Conservation (phyloP, 2,797 vertebrate species). For the Myotis daubentonii region DNA sequence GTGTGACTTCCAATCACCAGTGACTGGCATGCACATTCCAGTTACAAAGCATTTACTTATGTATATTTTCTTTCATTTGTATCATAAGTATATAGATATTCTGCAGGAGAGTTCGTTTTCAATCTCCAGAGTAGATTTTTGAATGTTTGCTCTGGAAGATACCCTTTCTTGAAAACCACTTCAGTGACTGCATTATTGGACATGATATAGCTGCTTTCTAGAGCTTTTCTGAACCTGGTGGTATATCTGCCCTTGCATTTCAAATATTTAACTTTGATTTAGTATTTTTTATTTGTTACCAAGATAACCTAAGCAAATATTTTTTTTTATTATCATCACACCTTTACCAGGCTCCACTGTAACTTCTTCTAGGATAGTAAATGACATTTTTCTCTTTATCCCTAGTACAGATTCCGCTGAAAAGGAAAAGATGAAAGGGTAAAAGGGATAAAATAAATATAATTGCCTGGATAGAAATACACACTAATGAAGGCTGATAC, state of each 20-base stretch:
- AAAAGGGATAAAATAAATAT: neutral
- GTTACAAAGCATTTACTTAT: neutral
- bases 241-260: constrained; percentile 4
- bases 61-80: neutral
- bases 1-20: neutral
- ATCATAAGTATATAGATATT: neutral
- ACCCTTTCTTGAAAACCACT: neutral
- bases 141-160: neutral
- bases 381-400: neutral
- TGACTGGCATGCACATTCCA: neutral
- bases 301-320: neutral
- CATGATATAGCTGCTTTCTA: neutral
- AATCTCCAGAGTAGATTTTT: neutral
- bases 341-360: neutral
- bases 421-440: neutral
- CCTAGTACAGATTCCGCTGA: neutral
- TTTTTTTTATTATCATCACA: neutral
- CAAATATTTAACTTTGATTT: neutral
- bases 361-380: neutral
- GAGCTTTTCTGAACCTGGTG: neutral
- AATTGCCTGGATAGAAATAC: neutral
- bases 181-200: neutral
- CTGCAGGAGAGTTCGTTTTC: neutral
- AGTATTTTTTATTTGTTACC: constrained; percentile 34
- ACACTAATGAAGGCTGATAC: neutral